A percentile compares a stretch with the other conserved stretches of the same genome.
These are phyloP conservation scores for Macrocentrus cingulum DNA, from an alignment of 1,140 invertebrate genomes.

Conservation along the genomic window DNA sequence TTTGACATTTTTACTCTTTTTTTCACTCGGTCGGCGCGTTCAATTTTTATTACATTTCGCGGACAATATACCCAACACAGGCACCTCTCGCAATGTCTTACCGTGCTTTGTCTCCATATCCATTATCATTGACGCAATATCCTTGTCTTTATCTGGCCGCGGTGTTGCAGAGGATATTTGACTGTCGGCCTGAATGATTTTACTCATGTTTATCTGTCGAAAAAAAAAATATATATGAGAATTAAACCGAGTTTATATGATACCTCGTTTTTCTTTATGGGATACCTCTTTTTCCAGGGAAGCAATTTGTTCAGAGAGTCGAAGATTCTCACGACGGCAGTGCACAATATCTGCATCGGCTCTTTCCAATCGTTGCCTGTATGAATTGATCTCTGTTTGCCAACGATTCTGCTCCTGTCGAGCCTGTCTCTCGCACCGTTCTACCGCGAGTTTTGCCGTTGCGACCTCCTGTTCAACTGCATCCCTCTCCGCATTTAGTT, in stretches of 20 bases:
- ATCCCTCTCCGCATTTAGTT: slow-evolving; percentile 72
- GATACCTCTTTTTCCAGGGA: slow-evolving; percentile 77
- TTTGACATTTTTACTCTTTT: slow-evolving; percentile 12
- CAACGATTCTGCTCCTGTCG: slow-evolving; percentile 74
- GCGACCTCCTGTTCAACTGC: slow-evolving; percentile 76
- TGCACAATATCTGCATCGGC: slow-evolving; percentile 77
- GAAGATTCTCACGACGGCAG: slow-evolving; percentile 72
- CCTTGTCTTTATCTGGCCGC: slow-evolving; percentile 64
- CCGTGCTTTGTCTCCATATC: slow-evolving; percentile 81
- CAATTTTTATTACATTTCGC: slow-evolving; percentile 24
- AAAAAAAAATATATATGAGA: slow-evolving; percentile 1
- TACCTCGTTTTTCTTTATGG: no score
- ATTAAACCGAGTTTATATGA: no score
- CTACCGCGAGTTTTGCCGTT: slow-evolving; percentile 62
- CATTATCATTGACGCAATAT: slow-evolving; percentile 70
- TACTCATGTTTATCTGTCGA: slow-evolving; percentile 56
- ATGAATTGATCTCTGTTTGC: slow-evolving; percentile 74
- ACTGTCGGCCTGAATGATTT: slow-evolving; percentile 36
- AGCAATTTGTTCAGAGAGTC: slow-evolving; percentile 73
- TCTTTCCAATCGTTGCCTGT: slow-evolving; percentile 74
- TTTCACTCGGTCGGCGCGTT: slow-evolving; percentile 12
- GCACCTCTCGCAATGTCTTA: slow-evolving; percentile 56
- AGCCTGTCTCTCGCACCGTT: slow-evolving; percentile 70
- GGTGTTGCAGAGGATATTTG: slow-evolving; percentile 49
- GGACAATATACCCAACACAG: slow-evolving; percentile 56